A percentile compares a stretch with the other conserved stretches of the same genome.
Evolutionary conservation across 2,888 invertebrate species (phyloP).

Genomic region (Nematopogon swammerdamellus): DNA sequence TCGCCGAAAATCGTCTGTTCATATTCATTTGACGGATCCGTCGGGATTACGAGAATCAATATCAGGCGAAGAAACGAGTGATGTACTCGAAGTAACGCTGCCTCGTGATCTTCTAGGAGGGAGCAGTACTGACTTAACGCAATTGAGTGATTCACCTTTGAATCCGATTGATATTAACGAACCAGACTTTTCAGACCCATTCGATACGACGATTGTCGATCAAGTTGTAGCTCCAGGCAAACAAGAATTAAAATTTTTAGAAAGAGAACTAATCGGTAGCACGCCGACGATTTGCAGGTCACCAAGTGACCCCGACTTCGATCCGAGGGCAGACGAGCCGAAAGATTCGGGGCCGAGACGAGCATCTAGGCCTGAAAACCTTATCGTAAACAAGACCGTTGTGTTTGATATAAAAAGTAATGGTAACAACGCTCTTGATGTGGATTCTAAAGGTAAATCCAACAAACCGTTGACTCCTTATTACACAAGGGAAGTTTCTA

Average conservation of each 20-base stretch:
- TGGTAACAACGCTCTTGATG: slow-evolving; percentile 31
- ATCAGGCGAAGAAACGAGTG: slow-evolving; percentile 46
- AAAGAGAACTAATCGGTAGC: slow-evolving; percentile 68
- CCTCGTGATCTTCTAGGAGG: slow-evolving; percentile 71
- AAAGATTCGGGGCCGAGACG: slow-evolving; percentile 39
- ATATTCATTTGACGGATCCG: slow-evolving; percentile 64
- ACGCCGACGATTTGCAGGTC: slow-evolving; percentile 34
- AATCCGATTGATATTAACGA: slow-evolving; percentile 57
- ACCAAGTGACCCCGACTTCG: slow-evolving; percentile 75
- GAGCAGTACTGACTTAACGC: slow-evolving; percentile 71
- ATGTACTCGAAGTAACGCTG: slow-evolving; percentile 34
- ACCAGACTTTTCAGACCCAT: slow-evolving; percentile 71
- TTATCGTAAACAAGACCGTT: slow-evolving; percentile 48
- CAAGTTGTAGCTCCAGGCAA: slow-evolving; percentile 71
- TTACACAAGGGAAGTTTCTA: slow-evolving; percentile 63
- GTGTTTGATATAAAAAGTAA: slow-evolving; percentile 44
- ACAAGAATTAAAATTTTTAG: slow-evolving; percentile 74
- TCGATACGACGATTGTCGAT: slow-evolving; percentile 78
- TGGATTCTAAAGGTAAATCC: slow-evolving; percentile 60
- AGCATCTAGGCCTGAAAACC: slow-evolving; percentile 62
- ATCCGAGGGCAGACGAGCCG: slow-evolving; percentile 69
- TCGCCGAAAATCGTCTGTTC: slow-evolving; percentile 48
- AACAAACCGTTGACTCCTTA: slow-evolving; percentile 79
- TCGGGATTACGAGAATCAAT: slow-evolving; percentile 58
- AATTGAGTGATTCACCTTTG: slow-evolving; percentile 65